Evolutionary conservation across 2,888 invertebrate species (phyloP), one percentile per base, ranked within the genome.

Genomic region (Epistrophe grossulariae): DNA sequence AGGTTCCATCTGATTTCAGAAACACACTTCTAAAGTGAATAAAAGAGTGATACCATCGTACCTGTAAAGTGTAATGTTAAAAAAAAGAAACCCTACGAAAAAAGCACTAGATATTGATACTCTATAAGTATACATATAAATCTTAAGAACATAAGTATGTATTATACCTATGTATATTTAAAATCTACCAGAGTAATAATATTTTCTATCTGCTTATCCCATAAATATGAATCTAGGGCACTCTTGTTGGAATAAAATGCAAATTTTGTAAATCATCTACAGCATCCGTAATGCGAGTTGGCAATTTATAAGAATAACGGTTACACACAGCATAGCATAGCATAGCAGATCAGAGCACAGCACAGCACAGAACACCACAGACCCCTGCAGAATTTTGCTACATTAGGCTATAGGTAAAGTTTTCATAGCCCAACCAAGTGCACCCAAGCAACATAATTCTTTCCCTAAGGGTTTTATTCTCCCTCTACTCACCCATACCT

Each of bases 221-320:
- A 73, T 73, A 68, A 73, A 73, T 76, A 60, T 28, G 60, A 45
- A 71, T 71, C 45, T 40, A 57, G 50, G 62, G 52, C 57, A 15
- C 35, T 80, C 35, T 11, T 66, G 59, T 35, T 68, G 15, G 45
- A 55, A 74, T 74, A 59, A 70, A 79, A 79, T 84, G 70, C 57
- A 74, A 84, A 84, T 79, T 74, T 70, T 19, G 40, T 62, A 57
- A 73, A 74, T 74, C 79, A 64, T 84, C 79, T 55, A 74, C 57
- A 74, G 68, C 43, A 77, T 64, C 62, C 31, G 64, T 71, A 71
- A 48, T 48, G 70, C 60, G 60, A 45, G 68, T 45, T 64, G 24
- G 59, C 48, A 68, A 80, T 57, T 74, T 43, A 52, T 15, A 68
- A 59, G 17, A 31, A 40, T 45, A 81, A 31, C 40, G 28, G 38